These are phyloP conservation scores for Auanema sp. DNA, from an alignment of 2,888 invertebrate species.

Conservation along the genomic window DNA sequence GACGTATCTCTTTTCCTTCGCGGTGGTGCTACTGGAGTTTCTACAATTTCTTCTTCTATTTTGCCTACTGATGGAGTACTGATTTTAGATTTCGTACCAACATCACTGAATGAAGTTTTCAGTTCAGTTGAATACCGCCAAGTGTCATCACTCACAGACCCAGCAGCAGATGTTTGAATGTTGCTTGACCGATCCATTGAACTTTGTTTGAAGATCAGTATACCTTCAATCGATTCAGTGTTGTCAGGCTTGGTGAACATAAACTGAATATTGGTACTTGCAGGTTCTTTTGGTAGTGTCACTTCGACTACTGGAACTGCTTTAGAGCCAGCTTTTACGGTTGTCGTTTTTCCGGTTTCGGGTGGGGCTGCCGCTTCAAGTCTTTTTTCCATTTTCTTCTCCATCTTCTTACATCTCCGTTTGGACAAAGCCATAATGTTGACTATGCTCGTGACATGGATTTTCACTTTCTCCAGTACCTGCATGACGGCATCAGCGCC, in stretches of 20 bases:
- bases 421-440: constrained; percentile 28
- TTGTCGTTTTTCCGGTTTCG: neutral
- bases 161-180: constrained; percentile 11
- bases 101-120: constrained; percentile 2
- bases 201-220: constrained; percentile 20
- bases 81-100: constrained; percentile 4
- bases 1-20: constrained; percentile 8
- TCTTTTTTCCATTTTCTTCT: neutral
- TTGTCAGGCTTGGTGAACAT: constrained; percentile 3
- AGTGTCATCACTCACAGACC: constrained; percentile 19
- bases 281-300: neutral
- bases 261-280: neutral
- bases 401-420: constrained; percentile 2
- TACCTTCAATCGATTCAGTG: constrained; percentile 13
- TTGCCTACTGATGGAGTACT: neutral
- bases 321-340: neutral
- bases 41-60: constrained; percentile 5
- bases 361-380: neutral
- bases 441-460: constrained; percentile 45
- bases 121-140: constrained; percentile 15
- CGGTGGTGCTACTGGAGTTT: constrained; percentile 24
- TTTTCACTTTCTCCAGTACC: constrained; percentile 45
- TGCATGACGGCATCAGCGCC: constrained; percentile 54
- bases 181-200: constrained; percentile 19
- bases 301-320: too few species aligned